phyloP scores from a whole-genome alignment of 2,888 invertebrate genomes.

The Sthenelais limicola region DNA sequence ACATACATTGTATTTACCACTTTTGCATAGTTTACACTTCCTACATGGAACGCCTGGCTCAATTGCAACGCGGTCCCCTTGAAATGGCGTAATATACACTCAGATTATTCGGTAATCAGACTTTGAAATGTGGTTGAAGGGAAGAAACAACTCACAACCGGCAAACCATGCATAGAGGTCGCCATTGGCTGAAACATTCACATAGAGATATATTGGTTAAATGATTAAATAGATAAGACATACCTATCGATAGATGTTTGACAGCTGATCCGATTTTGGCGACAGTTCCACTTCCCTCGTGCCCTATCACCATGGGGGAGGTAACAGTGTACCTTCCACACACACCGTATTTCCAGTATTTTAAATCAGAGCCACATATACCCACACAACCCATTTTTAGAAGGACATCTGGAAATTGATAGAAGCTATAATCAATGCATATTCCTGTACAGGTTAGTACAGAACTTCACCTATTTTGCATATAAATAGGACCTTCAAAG shows the following conservation, averaged over 20 bases:
- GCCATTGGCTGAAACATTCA: no score
- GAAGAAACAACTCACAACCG: no score
- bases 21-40: conserved; percentile 56
- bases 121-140: no score
- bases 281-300: conserved; percentile 62
- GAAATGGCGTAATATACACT: no score
- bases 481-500: no score
- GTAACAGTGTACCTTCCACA: conserved; percentile 57
- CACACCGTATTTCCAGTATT: conserved; percentile 60
- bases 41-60: conserved; percentile 63
- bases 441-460: no score
- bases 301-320: conserved; percentile 61
- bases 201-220: no score
- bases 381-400: conserved; percentile 46
- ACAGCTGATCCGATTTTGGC: conserved; percentile 56
- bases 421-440: no score
- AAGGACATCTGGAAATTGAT: conserved; percentile 36
- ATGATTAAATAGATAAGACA: no score
- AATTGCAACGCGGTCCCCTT: conserved; percentile 62
- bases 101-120: no score
- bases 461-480: no score
- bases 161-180: no score
- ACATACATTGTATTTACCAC: conserved; percentile 62
- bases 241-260: conserved; percentile 55
- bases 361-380: conserved; percentile 63